Conservation (phyloP, 2,888 invertebrate genomes). For the Drosophila silvestris region DNA sequence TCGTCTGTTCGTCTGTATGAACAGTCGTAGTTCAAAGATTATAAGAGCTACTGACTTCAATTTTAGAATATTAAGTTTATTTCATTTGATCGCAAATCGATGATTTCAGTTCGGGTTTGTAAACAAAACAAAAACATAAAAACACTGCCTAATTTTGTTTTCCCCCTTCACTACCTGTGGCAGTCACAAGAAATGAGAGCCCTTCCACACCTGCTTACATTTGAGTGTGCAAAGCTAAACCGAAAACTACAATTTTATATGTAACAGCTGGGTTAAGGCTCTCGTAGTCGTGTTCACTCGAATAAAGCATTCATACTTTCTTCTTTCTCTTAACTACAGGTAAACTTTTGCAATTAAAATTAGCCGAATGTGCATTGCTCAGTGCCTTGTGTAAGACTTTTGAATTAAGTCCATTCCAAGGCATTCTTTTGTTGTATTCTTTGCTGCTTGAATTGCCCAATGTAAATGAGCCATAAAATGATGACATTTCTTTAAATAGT, state of each 20-base stretch:
- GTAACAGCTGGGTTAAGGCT: not conserved
- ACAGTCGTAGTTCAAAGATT: not conserved
- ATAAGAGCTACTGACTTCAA: not conserved
- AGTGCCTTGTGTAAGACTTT: not conserved
- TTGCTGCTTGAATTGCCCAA: not conserved
- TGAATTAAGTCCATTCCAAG: not conserved
- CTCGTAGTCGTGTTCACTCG: not conserved
- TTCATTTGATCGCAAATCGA: not conserved
- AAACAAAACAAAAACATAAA: not conserved
- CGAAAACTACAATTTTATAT: not conserved
- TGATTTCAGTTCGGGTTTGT: too few species aligned
- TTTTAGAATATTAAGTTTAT: not conserved
- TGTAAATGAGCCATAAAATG: not conserved
- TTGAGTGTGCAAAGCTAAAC: not conserved
- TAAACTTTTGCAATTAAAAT: not conserved
- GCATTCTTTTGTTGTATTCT: not conserved
- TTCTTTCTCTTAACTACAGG: not conserved
- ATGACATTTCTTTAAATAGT: constrained; percentile 20
- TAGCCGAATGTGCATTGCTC: not conserved
- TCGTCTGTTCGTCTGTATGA: not conserved
- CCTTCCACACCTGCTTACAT: not conserved
- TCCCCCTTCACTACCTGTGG: not conserved
- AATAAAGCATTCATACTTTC: not conserved
- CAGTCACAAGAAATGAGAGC: not conserved
- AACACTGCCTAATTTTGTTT: not conserved